Conservation (phyloP, 2,888 invertebrate species). For the Camponotus fellah region DNA sequence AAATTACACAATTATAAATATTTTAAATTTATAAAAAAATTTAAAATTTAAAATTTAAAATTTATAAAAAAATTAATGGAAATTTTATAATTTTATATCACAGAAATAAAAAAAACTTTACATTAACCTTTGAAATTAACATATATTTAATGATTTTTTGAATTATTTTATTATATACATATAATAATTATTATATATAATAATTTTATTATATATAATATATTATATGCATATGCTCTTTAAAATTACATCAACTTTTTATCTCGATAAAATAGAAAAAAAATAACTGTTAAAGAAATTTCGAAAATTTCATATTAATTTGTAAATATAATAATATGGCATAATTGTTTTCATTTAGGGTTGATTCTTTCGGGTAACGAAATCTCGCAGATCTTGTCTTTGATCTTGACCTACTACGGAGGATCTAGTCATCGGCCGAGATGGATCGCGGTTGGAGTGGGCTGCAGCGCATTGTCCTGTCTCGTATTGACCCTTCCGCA, state of each 20-base stretch:
- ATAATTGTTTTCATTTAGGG: slow-evolving; percentile 85
- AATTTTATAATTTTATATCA: neutral
- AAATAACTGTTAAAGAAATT: neutral
- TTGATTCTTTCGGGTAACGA: slow-evolving; percentile 90
- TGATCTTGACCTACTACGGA: slow-evolving; percentile 89
- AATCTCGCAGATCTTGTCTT: slow-evolving; percentile 90
- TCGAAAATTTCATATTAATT: neutral
- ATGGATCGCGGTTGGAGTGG: slow-evolving; percentile 90
- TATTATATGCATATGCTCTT: neutral
- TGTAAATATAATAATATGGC: neutral
- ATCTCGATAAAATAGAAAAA: neutral
- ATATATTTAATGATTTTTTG: neutral
- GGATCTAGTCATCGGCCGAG: slow-evolving; percentile 90
- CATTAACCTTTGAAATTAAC: neutral
- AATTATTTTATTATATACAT: neutral
- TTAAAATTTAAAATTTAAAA: too few species aligned
- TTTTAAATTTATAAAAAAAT: neutral
- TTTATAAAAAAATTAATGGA: neutral
- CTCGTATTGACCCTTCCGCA: slow-evolving; percentile 89
- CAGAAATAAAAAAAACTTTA: neutral
- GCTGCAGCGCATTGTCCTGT: slow-evolving; percentile 88
- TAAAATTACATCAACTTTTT: neutral
- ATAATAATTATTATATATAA: too few species aligned
- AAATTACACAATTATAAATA: neutral
- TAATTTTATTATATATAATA: too few species aligned